These are phyloP conservation scores for Augochlora pura DNA, from an alignment of 1,140 invertebrate species.

Conservation along the genomic window DNA sequence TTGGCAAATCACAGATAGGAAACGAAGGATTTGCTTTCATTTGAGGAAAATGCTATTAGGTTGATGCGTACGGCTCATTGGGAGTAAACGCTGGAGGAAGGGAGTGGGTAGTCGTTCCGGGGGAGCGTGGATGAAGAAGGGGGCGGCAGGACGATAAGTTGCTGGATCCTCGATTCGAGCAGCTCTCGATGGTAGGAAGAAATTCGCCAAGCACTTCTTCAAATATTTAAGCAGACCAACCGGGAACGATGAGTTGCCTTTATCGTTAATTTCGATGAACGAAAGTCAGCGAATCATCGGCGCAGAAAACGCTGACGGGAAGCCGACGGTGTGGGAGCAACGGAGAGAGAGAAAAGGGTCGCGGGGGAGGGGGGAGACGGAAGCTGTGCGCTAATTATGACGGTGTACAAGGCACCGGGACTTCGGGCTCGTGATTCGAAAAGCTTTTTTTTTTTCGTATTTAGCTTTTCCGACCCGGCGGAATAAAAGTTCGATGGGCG, in stretches of 20 bases:
- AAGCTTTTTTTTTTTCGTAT: neutral
- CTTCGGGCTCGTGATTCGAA: neutral
- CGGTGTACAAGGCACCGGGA: neutral
- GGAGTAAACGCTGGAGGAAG: neutral
- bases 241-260: constrained; percentile 4
- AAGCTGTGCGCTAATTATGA: constrained; percentile 27
- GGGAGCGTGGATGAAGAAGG: neutral
- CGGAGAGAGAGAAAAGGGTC: neutral
- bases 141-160: neutral
- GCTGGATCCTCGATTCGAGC: constrained; percentile 9
- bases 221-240: constrained; percentile 30
- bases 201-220: constrained; percentile 23
- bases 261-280: constrained; percentile 38
- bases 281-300: constrained; percentile 26
- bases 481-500: neutral
- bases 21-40: too few relatives aligned
- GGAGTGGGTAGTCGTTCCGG: too few relatives aligned
- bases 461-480: neutral
- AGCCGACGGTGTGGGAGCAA: too few relatives aligned
- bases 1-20: too few relatives aligned
- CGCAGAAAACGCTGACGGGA: constrained; percentile 26
- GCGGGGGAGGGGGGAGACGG: too few relatives aligned
- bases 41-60: too few relatives aligned
- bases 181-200: constrained; percentile 8
- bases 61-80: constrained; percentile 14